A percentile compares a stretch with the other conserved stretches of the same genome.
phyloP scores from a whole-genome alignment of 2,797 vertebrate species.

The Sebastes hubbsi region DNA sequence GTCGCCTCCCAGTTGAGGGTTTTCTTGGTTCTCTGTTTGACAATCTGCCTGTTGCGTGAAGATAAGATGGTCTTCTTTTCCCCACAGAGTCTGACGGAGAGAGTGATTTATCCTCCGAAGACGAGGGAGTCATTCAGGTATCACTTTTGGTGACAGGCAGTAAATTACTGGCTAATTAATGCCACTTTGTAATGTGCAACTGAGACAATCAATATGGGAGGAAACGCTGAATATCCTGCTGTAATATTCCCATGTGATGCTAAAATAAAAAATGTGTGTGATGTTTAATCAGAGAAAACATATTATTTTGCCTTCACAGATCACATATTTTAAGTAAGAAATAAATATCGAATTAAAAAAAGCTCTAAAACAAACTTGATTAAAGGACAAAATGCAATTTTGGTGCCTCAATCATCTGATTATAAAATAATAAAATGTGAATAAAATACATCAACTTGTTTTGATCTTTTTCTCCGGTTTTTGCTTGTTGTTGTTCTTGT shows the following conservation, averaged over 20 bases:
- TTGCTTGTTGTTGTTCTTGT: conserved; percentile 7
- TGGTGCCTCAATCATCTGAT: not conserved
- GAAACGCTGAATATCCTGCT: not conserved
- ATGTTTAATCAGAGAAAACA: not conserved
- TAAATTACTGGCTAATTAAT: not conserved
- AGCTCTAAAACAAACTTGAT: conserved; percentile 1
- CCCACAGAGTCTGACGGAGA: conserved; percentile 70
- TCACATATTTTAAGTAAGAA: not conserved
- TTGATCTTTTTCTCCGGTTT: not conserved
- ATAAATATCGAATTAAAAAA: not conserved
- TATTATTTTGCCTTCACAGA: not conserved
- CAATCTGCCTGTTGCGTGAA: not conserved
- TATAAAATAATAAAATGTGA: conserved; percentile 2
- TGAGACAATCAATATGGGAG: not conserved
- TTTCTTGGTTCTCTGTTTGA: not conserved
- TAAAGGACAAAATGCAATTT: not conserved
- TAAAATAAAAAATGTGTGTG: not conserved
- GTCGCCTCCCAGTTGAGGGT: not conserved
- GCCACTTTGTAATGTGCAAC: not conserved
- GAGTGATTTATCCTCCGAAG: conserved; percentile 64
- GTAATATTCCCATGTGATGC: not conserved
- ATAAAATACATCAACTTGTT: conserved; percentile 1
- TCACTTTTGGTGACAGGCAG: not conserved
- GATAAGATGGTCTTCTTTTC: conserved; percentile 4
- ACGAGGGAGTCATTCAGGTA: conserved; percentile 80